phyloP scores from a whole-genome alignment of 1,140 invertebrate species.

The Hetaerina americana region DNA sequence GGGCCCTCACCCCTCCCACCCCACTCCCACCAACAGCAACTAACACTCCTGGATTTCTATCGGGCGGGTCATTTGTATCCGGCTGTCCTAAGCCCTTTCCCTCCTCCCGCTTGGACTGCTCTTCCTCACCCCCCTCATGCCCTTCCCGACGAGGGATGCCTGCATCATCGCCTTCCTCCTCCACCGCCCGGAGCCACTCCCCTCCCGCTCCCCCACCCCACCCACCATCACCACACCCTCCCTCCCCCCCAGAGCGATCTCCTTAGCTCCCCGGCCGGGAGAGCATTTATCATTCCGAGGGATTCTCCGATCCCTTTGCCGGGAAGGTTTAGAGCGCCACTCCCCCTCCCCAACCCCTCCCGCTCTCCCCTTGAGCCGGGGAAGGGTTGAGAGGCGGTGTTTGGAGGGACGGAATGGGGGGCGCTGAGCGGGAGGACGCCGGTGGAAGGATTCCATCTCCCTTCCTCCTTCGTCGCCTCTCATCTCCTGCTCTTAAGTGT shows the following conservation, averaged over 20 bases:
- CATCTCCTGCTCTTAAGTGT: neutral
- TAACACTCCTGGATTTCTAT: neutral
- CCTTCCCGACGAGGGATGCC: too few species aligned
- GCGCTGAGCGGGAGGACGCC: too few species aligned
- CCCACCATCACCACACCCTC: neutral
- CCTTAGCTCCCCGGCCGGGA: neutral
- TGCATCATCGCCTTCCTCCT: too few species aligned
- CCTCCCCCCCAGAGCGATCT: neutral
- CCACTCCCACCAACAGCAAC: neutral
- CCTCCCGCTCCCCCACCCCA: neutral
- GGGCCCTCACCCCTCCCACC: too few species aligned
- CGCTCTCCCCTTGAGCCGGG: neutral
- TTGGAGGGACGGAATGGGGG: too few species aligned
- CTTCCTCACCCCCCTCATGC: too few species aligned
- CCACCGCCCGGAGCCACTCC: neutral
- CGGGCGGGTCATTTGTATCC: neutral
- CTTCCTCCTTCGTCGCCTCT: neutral
- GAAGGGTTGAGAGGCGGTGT: too few species aligned
- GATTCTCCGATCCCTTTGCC: neutral
- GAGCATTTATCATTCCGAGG: neutral
- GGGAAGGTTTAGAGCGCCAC: neutral
- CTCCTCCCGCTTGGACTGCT: too few species aligned
- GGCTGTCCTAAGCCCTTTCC: neutral
- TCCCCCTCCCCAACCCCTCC: neutral
- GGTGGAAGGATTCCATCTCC: too few species aligned